These are phyloP conservation scores for Drosophila picticornis DNA, from an alignment of 2,888 invertebrate genomes.

Conservation along the genomic window DNA sequence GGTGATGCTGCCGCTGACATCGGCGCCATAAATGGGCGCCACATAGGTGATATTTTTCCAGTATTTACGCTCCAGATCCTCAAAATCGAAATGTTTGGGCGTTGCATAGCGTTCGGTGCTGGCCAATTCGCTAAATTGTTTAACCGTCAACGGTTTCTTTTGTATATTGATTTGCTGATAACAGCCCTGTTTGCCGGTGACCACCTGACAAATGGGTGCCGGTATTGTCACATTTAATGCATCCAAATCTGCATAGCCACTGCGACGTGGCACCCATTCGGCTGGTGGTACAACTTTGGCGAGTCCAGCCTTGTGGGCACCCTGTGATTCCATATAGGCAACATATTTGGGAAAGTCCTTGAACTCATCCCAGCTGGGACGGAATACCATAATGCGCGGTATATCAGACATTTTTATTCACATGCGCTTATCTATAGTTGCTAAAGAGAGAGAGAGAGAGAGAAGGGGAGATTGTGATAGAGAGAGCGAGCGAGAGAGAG, in stretches of 20 bases:
- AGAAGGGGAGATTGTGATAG: not conserved
- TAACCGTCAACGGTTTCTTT: conserved; percentile 95
- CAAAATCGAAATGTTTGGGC: conserved; percentile 93
- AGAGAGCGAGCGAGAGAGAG: not conserved
- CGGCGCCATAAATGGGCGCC: conserved; percentile 99
- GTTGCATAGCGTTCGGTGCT: conserved; percentile 91
- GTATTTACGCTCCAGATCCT: conserved; percentile 97
- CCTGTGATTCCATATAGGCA: conserved; percentile 95
- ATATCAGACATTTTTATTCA: conserved; percentile 67
- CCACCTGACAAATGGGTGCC: conserved; percentile 97
- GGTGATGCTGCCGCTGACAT: conserved; percentile 97
- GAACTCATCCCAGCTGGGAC: conserved; percentile 99
- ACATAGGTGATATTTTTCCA: conserved; percentile 99
- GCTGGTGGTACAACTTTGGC: conserved; percentile 98
- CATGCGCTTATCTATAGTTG: conserved; percentile 24
- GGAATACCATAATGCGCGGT: conserved; percentile 88
- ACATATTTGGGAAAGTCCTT: conserved; percentile 96
- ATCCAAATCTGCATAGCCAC: conserved; percentile 93
- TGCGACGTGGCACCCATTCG: conserved; percentile 96
- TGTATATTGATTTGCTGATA: conserved; percentile 99
- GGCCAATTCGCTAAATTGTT: conserved; percentile 95
- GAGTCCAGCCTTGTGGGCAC: conserved; percentile 97
- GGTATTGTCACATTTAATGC: conserved; percentile 94
- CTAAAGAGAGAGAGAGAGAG: conserved; percentile 1
- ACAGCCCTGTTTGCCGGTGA: conserved; percentile 97